phyloP scores from a whole-genome alignment of 2,888 invertebrate species.

The Chaetogeoica ovagalla region DNA sequence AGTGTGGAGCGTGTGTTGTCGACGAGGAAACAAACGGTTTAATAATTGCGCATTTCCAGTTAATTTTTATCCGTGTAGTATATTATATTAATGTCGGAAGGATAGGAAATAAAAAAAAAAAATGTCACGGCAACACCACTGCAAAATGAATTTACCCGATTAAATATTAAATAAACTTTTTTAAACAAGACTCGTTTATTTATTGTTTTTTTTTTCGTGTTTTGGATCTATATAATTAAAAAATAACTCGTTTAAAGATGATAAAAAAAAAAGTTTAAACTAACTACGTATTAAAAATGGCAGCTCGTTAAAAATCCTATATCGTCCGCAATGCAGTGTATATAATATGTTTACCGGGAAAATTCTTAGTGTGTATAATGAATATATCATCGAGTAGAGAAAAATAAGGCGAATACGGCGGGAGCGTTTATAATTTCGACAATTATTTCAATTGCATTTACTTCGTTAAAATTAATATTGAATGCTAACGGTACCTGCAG shows the following conservation, averaged over 20 bases:
- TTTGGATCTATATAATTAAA: constrained; percentile 34
- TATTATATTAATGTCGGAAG: neutral
- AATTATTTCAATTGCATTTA: no score
- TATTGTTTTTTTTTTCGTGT: neutral
- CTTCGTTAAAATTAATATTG: no score
- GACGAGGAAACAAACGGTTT: neutral
- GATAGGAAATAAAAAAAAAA: neutral
- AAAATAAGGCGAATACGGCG: no score
- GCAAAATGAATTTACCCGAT: constrained; percentile 37
- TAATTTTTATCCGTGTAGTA: neutral
- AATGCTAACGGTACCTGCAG: no score
- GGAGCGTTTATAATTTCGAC: no score
- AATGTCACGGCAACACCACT: neutral
- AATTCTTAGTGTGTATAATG: neutral
- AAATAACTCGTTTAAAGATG: constrained; percentile 14
- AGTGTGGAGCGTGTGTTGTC: neutral
- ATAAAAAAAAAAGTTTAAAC: constrained; percentile 36
- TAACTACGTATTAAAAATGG: constrained; percentile 24
- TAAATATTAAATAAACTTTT: constrained; percentile 43
- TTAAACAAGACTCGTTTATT: constrained; percentile 38
- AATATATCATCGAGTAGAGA: neutral
- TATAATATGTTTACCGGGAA: no score
- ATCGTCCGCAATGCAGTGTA: neutral
- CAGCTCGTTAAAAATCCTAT: constrained; percentile 5
- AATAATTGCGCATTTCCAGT: constrained; percentile 31